Base-by-base conservation (phyloP, 2,113 vertebrate genomes). In the Myrmecophaga tridactyla region DNA sequence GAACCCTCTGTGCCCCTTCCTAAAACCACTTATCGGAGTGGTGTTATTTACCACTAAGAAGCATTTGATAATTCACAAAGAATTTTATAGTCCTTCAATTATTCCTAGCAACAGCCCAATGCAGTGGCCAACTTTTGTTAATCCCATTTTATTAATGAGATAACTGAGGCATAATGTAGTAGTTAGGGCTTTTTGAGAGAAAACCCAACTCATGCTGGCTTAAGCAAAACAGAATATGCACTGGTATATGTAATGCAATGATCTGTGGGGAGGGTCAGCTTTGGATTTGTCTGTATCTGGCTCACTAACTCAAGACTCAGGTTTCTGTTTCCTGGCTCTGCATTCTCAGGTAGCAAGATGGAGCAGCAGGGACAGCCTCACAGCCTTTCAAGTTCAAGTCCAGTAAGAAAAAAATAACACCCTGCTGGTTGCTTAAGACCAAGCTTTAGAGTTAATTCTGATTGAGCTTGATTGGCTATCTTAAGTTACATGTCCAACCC, bases 61-160 rank as follows among this genome's bases (percentile, higher is more conserved):
- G 73, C 82, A 20, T 31, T 63, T 76, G 25, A 53, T 60, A 76
- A 91, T 89, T 86, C 89, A 31, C 76, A 91, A 80, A 96, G 53
- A 41, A 92, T 92, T 92, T 89, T 86, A 29, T 20, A 89, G 29
- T 11, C 27, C 8, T 53, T 81, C 51, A 20, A 48, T 75, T 81
- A 90, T 94, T 95, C 75, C 70, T 81, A n/a, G 80, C 83, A 70
- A 51, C 31, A 62, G 18, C 41, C n/a, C 41, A 75, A 15, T 51
- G 65, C 46, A 63, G 76, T 91, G 73, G 56, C 65, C 21, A 80
- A 69, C 73, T 43, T 34, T 75, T 78, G 48, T 75, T 29, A 75
- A 36, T n/a, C 43, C 90, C 76, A 77, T 93, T 78, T 93, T 92
- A 70, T 84, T 41, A 48, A 92, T 21, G 36, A 89, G 41, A 13